Evolutionary conservation across 2,797 vertebrate species (phyloP).

Genomic region (Hoplostethus atlanticus): DNA sequence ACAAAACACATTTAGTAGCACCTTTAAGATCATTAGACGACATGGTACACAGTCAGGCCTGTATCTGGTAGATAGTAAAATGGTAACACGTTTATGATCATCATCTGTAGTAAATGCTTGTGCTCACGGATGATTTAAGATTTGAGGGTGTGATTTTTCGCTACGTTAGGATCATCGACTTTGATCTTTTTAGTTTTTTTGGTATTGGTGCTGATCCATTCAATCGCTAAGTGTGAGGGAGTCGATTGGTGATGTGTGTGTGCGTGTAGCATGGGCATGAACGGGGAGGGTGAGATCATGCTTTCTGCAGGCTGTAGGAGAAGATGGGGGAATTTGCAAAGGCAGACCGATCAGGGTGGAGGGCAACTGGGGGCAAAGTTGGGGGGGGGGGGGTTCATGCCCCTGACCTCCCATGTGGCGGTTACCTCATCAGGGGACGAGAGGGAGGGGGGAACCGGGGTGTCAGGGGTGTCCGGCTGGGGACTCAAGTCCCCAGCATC

Average conservation of each 20-base stretch:
- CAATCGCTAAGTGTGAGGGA: constrained; percentile 22
- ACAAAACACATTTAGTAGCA: constrained; percentile 6
- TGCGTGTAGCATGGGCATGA: constrained; percentile 13
- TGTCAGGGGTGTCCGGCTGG: constrained; percentile 85
- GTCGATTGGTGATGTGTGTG: constrained; percentile 41
- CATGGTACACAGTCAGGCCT: not conserved
- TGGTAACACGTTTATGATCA: constrained; percentile 13
- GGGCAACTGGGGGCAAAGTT: constrained; percentile 18
- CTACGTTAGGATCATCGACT: constrained; percentile 4
- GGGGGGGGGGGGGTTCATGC: constrained; percentile 53
- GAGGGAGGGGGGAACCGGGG: constrained; percentile 79
- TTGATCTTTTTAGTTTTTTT: constrained; percentile 3
- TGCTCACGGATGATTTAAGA: constrained; percentile 12
- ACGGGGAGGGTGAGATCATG: constrained; percentile 62
- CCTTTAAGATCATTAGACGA: not conserved
- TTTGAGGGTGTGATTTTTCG: constrained; percentile 24
- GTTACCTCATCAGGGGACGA: constrained; percentile 86
- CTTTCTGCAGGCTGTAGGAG: constrained; percentile 50
- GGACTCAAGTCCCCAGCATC: constrained; percentile 79
- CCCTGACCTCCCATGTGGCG: constrained; percentile 40
- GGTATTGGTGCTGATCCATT: constrained; percentile 59
- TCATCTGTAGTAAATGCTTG: not conserved
- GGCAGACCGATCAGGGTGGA: constrained; percentile 43
- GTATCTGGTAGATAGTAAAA: not conserved
- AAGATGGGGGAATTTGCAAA: constrained; percentile 36